phyloP scores from a whole-genome alignment of 2,113 vertebrate species.

The Cebidichthys violaceus region DNA sequence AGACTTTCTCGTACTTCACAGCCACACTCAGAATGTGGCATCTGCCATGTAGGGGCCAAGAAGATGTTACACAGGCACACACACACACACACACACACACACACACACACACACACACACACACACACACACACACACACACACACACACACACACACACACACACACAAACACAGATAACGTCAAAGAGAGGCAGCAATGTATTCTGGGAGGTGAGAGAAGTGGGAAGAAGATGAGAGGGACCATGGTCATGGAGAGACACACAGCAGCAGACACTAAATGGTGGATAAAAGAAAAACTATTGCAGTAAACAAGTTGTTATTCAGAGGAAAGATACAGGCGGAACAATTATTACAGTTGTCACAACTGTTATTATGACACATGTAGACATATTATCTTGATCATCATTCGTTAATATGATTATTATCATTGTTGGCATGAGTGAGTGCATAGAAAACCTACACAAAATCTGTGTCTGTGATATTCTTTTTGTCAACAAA shows the following conservation, averaged over 20 bases:
- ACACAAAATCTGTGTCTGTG: neutral
- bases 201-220: constrained; percentile 67
- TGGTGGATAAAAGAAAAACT: neutral
- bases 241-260: constrained; percentile 31
- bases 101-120: constrained; percentile 17
- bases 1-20: constrained; percentile 69
- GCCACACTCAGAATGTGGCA: constrained; percentile 75
- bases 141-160: constrained; percentile 36
- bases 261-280: neutral
- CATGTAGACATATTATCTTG: neutral
- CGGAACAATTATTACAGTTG: neutral
- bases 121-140: constrained; percentile 18
- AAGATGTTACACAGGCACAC: constrained; percentile 31
- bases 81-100: constrained; percentile 29
- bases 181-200: constrained; percentile 34
- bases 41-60: constrained; percentile 54
- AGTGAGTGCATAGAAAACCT: neutral
- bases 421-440: neutral
- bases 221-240: constrained; percentile 52
- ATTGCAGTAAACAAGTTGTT: neutral
- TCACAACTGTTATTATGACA: neutral
- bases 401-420: neutral
- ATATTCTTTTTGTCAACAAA: neutral
- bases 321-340: neutral
- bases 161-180: constrained; percentile 16